Evolutionary conservation across 1,140 invertebrate species (phyloP).

Genomic region (Drosophila tani): DNA sequence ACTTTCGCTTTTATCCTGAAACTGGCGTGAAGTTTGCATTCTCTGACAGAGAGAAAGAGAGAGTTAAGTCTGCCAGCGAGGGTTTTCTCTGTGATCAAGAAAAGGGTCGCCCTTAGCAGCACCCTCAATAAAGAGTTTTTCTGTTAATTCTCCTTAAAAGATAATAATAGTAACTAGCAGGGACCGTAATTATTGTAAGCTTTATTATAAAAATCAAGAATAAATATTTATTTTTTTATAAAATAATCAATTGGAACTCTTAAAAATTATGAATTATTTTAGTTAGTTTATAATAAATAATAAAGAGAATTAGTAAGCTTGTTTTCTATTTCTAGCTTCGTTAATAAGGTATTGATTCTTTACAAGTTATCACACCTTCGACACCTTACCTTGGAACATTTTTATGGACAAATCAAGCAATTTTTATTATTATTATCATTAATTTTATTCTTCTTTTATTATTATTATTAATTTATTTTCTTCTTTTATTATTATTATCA

Average conservation of each 20-base stretch:
- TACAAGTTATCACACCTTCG: background rate
- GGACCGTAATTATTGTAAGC: too few relatives aligned
- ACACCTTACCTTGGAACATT: background rate
- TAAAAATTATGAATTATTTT: too few relatives aligned
- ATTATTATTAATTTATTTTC: background rate
- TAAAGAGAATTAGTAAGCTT: background rate
- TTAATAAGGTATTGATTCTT: background rate
- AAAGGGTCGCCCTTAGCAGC: background rate
- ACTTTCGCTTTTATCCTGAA: slow-evolving; percentile 38
- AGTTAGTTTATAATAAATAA: background rate
- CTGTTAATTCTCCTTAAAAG: background rate
- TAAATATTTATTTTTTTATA: too few relatives aligned
- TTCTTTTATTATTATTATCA: background rate
- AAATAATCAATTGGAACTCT: too few relatives aligned
- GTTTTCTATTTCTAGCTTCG: background rate
- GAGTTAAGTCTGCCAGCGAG: background rate
- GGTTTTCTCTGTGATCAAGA: background rate
- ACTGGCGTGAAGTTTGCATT: background rate
- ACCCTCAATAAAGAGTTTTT: background rate
- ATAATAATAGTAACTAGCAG: background rate
- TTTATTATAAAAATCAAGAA: too few relatives aligned
- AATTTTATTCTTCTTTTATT: too few relatives aligned
- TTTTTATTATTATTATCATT: too few relatives aligned
- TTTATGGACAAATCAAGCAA: background rate
- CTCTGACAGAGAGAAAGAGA: background rate